Conservation (phyloP, 2,797 vertebrate genomes). For the Toxotes lorentzi region DNA sequence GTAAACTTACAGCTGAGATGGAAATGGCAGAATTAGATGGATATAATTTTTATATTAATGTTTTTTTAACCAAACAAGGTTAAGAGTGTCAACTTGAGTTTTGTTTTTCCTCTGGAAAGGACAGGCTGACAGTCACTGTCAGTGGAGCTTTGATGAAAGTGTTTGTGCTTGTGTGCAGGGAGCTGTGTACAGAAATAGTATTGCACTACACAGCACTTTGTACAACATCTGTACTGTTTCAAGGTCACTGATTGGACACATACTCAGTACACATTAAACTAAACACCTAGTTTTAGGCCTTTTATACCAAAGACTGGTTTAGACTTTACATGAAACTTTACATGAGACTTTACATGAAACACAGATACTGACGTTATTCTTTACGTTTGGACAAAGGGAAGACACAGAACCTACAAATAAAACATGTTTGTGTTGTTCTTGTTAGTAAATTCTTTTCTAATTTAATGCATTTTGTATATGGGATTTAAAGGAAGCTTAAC, state of each 20-base stretch:
- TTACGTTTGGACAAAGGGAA: not conserved
- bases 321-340: no score
- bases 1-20: slow-evolving; percentile 45
- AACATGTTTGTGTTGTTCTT: not conserved
- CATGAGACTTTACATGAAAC: not conserved
- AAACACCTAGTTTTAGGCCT: not conserved
- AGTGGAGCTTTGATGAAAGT: not conserved
- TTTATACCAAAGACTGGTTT: not conserved
- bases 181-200: not conserved
- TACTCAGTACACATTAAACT: no score
- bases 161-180: not conserved
- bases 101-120: not conserved
- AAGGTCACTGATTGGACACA: slow-evolving; percentile 18
- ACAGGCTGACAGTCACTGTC: not conserved
- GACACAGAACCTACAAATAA: not conserved
- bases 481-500: not conserved
- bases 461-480: not conserved
- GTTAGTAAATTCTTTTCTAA: not conserved
- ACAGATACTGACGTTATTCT: not conserved
- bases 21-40: not conserved
- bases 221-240: slow-evolving; percentile 2
- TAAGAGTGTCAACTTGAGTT: not conserved
- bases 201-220: not conserved
- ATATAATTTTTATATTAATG: no score
- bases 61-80: slow-evolving; percentile 22